Base-by-base conservation (phyloP, 2,797 vertebrate genomes). In the Masticophis lateralis region DNA sequence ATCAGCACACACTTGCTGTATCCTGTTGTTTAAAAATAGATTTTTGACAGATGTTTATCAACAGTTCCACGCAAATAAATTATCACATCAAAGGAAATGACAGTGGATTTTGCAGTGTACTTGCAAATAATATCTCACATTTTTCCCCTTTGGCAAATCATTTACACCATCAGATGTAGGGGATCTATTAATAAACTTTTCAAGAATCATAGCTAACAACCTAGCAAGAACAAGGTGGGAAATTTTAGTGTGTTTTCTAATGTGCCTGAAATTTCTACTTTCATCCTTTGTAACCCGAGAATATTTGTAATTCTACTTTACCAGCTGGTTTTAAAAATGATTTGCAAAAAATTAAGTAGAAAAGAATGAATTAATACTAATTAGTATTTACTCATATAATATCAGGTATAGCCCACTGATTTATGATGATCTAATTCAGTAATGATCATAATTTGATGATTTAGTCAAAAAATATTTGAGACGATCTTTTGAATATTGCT, bases 1-100 rank as follows among this genome's bases (percentile, higher is more conserved):
- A 99, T 98, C 88, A 99, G 97, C 96, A 98, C 98, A 96, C 99
- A 99, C 97, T 99, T 99, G 98, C 98, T 99, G 96, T 99, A 99
- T 88, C 99, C 99, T 99, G 96, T 92, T 95, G 96, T 69, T 91
- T 28, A 97, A 95, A 96, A 94, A 97, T 55, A 95, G 88, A 96
- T 43, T 47, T 92, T 13, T 87, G 59, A 92, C 27, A 92, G 95
- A 94, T 91, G 95, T 94, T 95, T 94, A 94, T 59, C 91, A 86
- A 87, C 93, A 95, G 91, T 92, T 32, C 9, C n/a, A 86, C 43
- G 69, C 91, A 92, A 59, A 92, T 53, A 92, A 93, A 93, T 92
- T 55, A 95, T 57, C 92, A 86, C 56, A 95, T 53, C 87, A 32
- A 92, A 66, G 87, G 74, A 94, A 94, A 86, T 90, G 0, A 90